A percentile compares a stretch with the other conserved stretches of the same genome.
These are phyloP conservation scores for Pseudochirops corinnae DNA, from an alignment of 2,797 vertebrate genomes.

Conservation along the genomic window DNA sequence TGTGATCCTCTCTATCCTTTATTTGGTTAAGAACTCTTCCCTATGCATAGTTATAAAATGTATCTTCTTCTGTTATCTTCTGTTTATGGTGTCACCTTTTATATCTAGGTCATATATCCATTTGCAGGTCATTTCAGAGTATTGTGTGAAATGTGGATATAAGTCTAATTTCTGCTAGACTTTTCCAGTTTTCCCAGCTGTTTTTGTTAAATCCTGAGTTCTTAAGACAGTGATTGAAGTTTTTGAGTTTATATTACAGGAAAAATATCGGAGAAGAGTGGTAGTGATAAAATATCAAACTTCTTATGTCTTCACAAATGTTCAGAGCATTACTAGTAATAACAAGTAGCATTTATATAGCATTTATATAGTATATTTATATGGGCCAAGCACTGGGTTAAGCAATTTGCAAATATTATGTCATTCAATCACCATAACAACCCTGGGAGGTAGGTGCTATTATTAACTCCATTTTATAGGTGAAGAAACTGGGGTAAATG, in stretches of 20 bases:
- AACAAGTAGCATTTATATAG: neutral
- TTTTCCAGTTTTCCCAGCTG: neutral
- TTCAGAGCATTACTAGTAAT: neutral
- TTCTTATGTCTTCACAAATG: neutral
- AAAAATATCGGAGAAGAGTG: neutral
- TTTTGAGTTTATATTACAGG: neutral
- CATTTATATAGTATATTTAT: too few species aligned
- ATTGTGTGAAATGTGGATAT: neutral
- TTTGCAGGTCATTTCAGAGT: neutral
- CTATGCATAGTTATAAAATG: neutral
- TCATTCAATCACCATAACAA: neutral
- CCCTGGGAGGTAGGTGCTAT: neutral
- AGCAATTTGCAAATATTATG: neutral
- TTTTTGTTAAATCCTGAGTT: neutral
- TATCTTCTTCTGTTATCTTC: neutral
- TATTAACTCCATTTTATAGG: neutral
- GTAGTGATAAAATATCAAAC: neutral
- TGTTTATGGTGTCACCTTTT: neutral
- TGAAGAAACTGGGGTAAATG: neutral
- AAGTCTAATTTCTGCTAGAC: neutral
- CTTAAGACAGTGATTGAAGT: neutral
- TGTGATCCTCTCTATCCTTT: neutral
- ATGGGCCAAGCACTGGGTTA: neutral
- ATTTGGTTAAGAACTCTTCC: neutral
- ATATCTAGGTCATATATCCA: neutral